A percentile compares a stretch with the other conserved stretches of the same genome.
Evolutionary conservation across 1,140 invertebrate species (phyloP).

Genomic region (Zaprionus kolodkinae): DNA sequence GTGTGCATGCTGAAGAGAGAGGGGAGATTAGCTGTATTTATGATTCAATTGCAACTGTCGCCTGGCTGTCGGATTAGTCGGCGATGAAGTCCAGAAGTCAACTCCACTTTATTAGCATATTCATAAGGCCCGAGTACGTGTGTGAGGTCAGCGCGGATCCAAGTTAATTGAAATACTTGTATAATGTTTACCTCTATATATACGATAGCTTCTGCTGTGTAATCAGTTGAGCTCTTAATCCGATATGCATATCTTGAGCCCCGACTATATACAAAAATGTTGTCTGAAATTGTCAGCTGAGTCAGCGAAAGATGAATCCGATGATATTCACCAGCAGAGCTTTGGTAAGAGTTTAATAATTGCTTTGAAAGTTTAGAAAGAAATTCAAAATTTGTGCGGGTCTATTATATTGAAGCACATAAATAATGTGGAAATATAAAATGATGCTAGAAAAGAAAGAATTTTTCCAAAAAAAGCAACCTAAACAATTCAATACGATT

Average conservation of each 20-base stretch:
- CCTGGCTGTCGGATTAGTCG: constrained; percentile 44
- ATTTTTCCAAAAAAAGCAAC: neutral
- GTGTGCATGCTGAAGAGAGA: neutral
- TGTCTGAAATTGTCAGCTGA: constrained; percentile 4
- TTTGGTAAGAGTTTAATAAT: neutral
- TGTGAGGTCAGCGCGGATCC: constrained; percentile 9
- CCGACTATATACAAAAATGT: constrained; percentile 12
- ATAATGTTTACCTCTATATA: constrained; percentile 34
- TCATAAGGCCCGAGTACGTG: constrained; percentile 54
- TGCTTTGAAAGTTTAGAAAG: neutral
- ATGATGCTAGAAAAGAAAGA: neutral
- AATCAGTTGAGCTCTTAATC: constrained; percentile 51
- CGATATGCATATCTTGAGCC: constrained; percentile 36
- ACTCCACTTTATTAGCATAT: constrained; percentile 69
- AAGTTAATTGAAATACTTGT: constrained; percentile 60
- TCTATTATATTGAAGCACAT: neutral
- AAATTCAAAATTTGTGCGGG: neutral
- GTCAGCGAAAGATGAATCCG: constrained; percentile 7
- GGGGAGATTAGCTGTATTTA: constrained; percentile 61
- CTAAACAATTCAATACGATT: constrained; percentile 3
- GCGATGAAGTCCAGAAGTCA: constrained; percentile 55
- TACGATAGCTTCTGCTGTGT: constrained; percentile 30
- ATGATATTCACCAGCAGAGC: constrained; percentile 2
- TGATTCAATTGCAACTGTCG: constrained; percentile 40
- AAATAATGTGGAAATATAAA: neutral